Base-by-base conservation (phyloP, 2,888 invertebrate genomes). In the Eustalomyia histrio region DNA sequence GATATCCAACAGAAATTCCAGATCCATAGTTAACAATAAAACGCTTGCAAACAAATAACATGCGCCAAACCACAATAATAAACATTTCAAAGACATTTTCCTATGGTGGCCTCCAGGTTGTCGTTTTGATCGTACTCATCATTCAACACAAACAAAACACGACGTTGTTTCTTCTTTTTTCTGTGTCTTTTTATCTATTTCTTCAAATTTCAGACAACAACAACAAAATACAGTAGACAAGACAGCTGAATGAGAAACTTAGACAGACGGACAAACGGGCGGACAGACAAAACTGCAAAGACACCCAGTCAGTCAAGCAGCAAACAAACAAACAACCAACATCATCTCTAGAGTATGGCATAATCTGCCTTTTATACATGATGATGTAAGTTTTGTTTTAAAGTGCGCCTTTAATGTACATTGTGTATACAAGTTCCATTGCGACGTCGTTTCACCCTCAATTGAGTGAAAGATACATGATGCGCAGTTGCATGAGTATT, bases 91-190 rank as follows among this genome's bases (percentile, higher is more conserved):
- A 84, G 79, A 83, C 84, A 84, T 84, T 83, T 80, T 83, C 43
- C 83, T 79, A 79, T 83, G 65, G 65, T 74, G 83, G 83, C 84
- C 83, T 81, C 84, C 76, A 84, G 80, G 60, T 81, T 81, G 73
- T 52, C 69, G 75, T 69, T 76, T 21, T 61, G 60, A 60, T 69
- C 73, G 69, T 60, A 80, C 69, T 80, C 73, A 76, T 80, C 75
- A 69, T 76, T 80, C 53, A 76, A 69, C 63, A 69, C 55, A 69
- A 65, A 24, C 4, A 21, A 67, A 60, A 61, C 55, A 76, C 57
- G 47, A 39, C 61, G 69, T 50, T 33, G 61, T 39, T n/a, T 33
- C 18, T 50, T 52, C 43, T 50, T 21, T 53, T 47, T 33, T 50
- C 33, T 29, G 17, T 43, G 12, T 61, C 61, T 63, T 71, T 64